Evolutionary conservation across 1,140 invertebrate genomes (phyloP), one percentile per base, ranked within the genome.

Genomic region (Aradophagus sp.): DNA sequence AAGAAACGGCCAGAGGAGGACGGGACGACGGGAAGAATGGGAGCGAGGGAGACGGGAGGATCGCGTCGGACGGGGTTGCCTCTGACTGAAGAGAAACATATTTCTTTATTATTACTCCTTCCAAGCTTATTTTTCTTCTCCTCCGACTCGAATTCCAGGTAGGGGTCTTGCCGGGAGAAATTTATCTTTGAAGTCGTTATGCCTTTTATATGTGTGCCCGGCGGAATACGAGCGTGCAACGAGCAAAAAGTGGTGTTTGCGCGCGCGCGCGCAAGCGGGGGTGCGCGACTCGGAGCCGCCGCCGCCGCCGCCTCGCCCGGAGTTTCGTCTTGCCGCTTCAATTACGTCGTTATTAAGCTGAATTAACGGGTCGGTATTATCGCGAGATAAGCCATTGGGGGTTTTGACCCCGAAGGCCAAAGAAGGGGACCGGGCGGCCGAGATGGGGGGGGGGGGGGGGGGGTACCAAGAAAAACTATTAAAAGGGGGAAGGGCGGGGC

Each of bases 91-190:
- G 78, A 84, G 84, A 84, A 84, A 84, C 84, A 84, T 84, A 84
- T 84, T 86, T 84, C 83, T 84, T 85, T 85, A 84, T 84, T 86
- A 84, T 84, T 84, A 84, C 81, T 84, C 78, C 78, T 77, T 80
- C 79, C 79, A 76, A 81, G 83, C 82, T 86, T 84, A 84, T 86
- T 84, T 84, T 84, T 84, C 83, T 84, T 83, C 79, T 77, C 77
- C 73, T 77, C 76, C 77, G 73, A 83, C 79, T 80, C 77, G 77
- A 77, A 81, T 83, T 82, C 79, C 80, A 81, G 80, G 80, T 82
- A 80, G 80, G 76, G 78, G 70, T 74, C 75, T 79, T 74, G 59
- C 68, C 71, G 72, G 72, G 68, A 77, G 75, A 77, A 80, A 80
- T 80, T 78, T 80, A 80, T 77, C 77, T 78, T 79, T 76, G 36